Percentiles rank a stretch among this genome's conserved stretches.
These are phyloP conservation scores for Microplitis demolitor DNA, from an alignment of 1,140 invertebrate species.

Conservation along the genomic window DNA sequence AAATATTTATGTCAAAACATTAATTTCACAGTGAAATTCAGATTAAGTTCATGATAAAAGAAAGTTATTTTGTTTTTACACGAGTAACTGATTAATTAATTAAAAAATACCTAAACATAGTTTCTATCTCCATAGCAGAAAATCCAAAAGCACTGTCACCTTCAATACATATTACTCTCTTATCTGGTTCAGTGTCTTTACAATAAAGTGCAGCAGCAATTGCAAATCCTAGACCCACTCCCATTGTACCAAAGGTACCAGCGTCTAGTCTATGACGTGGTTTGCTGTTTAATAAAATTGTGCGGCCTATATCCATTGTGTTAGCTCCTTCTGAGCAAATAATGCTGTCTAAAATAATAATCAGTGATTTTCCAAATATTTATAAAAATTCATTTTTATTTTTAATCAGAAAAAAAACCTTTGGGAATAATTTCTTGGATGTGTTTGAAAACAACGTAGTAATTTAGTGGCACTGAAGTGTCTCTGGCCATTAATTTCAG, in stretches of 20 bases:
- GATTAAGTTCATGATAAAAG: too few species aligned
- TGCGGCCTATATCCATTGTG: constrained; percentile 96
- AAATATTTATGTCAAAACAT: too few species aligned
- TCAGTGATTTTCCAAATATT: background rate
- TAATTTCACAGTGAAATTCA: too few species aligned
- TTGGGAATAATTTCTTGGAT: constrained; percentile 75
- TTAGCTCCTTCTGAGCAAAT: constrained; percentile 98
- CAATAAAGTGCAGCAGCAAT: constrained; percentile 91
- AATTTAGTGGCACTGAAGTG: constrained; percentile 82
- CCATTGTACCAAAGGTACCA: constrained; percentile 97
- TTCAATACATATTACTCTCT: constrained; percentile 86
- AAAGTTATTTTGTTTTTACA: constrained; percentile 14
- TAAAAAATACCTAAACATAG: constrained; percentile 74
- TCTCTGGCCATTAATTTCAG: constrained; percentile 70
- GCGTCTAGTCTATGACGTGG: constrained; percentile 87
- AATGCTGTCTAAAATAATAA: constrained; percentile 72
- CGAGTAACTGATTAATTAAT: too few species aligned
- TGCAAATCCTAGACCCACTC: constrained; percentile 91
- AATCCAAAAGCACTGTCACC: constrained; percentile 98
- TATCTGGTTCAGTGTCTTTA: constrained; percentile 77
- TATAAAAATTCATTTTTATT: background rate
- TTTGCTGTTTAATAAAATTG: constrained; percentile 80
- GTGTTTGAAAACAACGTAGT: constrained; percentile 88
- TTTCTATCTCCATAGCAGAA: constrained; percentile 97
- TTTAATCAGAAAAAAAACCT: constrained; percentile 38